Base-by-base conservation (phyloP, 2,113 vertebrate genomes). In the Pantherophis guttatus region DNA sequence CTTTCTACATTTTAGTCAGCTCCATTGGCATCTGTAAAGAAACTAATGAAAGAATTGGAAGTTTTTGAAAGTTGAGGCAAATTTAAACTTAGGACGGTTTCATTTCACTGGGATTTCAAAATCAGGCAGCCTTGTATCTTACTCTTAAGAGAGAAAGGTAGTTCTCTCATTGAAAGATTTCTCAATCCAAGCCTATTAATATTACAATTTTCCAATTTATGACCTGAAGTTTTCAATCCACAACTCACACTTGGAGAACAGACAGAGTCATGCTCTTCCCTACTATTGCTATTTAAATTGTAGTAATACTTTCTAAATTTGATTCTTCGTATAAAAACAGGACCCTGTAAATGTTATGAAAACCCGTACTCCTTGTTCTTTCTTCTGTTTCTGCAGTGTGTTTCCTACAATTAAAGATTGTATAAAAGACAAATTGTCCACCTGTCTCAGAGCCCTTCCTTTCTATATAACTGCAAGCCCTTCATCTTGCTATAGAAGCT, bases 401-500 rank as follows among this genome's bases (percentile, higher is more conserved):
- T 55, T 88, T 87, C 86, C 52, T 87, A 53, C 10, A 53, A 87
- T 29, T 87, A 52, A 87, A 15, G 50, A 29, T 29, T 87, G 26
- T 53, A 53, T 87, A 17, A 29, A 53, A 87, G 86, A 86, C 1
- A 0, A 24, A 48, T 50, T 89, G 21, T 23, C 33, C 2, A 2
- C 33, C 70, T 81, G 33, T 11, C 15, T 92, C 26, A 26, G 9
- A 24, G 33, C 23, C 21, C 33, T 58, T 6, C 55, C 54, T 57
- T 88, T n/a, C 54, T 88, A 88, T 57, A 55, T 21, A 39, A 39
- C 11, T 50, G 55, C 33, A 19, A 39, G 8, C 39, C 3, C 90
- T 93, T 95, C 92, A 89, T 92, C 86, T 50, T 93, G 95, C 89
- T 94, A 92, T 39, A 81, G 70, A 50, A 48, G 17, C 23, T 55